phyloP scores from a whole-genome alignment of 2,888 invertebrate genomes.

The Laothoe populi region DNA sequence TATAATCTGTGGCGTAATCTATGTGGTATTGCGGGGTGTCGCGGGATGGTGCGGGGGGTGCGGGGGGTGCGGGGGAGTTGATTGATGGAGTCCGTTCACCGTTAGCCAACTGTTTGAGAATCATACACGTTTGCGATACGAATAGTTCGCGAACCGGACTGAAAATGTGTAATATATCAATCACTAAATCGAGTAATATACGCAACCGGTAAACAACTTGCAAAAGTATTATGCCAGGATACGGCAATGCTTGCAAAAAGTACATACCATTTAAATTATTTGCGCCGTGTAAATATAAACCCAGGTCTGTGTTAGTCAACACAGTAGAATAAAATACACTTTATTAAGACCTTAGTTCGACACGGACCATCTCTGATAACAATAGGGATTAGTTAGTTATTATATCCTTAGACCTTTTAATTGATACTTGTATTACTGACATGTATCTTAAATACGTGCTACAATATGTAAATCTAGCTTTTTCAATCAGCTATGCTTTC shows the following conservation, averaged over 20 bases:
- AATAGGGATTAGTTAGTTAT: too few species aligned
- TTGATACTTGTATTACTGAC: too few species aligned
- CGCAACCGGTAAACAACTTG: background rate
- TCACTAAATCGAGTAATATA: background rate
- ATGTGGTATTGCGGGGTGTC: background rate
- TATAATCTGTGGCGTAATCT: background rate
- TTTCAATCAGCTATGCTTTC: too few species aligned
- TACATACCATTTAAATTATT: too few species aligned
- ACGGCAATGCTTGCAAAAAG: background rate
- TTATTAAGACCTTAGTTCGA: too few species aligned
- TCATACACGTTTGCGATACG: background rate
- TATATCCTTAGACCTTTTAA: too few species aligned
- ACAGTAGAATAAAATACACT: too few species aligned
- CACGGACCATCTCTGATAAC: too few species aligned
- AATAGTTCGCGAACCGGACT: background rate
- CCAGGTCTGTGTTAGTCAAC: too few species aligned
- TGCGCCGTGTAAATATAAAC: too few species aligned
- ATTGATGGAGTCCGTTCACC: background rate
- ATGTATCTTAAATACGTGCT: too few species aligned
- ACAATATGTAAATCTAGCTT: too few species aligned
- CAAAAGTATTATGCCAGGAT: background rate
- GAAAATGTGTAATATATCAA: background rate
- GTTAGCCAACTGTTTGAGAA: background rate
- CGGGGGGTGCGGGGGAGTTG: background rate
- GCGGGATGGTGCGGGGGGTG: background rate